Conservation (phyloP, 2,888 invertebrate genomes). For the Heteromurus nitidus region DNA sequence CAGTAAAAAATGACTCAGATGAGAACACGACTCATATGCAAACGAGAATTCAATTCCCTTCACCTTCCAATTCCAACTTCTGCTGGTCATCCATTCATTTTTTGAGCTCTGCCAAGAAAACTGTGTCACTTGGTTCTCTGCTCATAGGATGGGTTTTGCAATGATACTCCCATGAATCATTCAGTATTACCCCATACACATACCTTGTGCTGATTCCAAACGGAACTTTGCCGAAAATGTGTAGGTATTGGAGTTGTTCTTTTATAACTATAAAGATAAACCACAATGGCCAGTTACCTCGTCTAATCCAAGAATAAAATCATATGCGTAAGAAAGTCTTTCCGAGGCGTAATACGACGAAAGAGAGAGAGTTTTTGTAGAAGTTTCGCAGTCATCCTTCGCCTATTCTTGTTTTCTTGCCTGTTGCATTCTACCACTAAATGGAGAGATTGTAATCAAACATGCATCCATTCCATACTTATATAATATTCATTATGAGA, state of each 20-base stretch:
- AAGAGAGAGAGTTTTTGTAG: slow-evolving; percentile 13
- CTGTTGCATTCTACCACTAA: background rate
- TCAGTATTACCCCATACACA: no score
- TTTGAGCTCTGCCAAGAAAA: no score
- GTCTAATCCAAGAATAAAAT: slow-evolving; percentile 31
- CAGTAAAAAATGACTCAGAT: no score
- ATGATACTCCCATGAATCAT: background rate
- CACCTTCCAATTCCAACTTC: no score
- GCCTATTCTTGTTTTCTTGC: background rate
- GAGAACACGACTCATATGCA: no score
- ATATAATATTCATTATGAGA: no score
- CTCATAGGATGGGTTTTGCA: no score
- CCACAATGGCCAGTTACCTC: slow-evolving; percentile 38
- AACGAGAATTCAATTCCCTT: no score
- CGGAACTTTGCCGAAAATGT: background rate
- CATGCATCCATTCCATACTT: background rate
- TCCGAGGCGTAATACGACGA: slow-evolving; percentile 31
- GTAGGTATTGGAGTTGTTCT: background rate
- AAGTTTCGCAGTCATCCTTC: background rate
- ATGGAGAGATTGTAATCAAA: slow-evolving; percentile 6
- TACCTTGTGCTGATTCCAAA: background rate
- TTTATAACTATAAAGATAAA: background rate
- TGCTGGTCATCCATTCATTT: no score
- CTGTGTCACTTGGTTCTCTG: no score
- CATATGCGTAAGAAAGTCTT: slow-evolving; percentile 26